A percentile compares a stretch with the other conserved stretches of the same genome.
phyloP scores from a whole-genome alignment of 2,113 vertebrate species.

The Halcyon senegalensis region DNA sequence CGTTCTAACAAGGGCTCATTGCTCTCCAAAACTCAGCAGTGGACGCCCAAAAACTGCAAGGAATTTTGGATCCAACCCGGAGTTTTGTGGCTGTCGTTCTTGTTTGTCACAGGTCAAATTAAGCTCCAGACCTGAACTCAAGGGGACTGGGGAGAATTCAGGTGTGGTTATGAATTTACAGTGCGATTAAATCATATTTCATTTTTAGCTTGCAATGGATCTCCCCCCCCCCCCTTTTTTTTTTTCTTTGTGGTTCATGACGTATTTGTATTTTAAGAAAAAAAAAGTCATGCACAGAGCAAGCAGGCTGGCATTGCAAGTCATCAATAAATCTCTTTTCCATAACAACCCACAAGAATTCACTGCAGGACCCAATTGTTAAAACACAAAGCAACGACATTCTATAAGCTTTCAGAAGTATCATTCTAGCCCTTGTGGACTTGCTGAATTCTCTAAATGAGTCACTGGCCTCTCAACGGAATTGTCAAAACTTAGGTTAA shows the following conservation, averaged over 20 bases:
- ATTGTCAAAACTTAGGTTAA: conserved; percentile 45
- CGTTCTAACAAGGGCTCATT: not conserved
- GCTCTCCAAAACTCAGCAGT: conserved; percentile 25
- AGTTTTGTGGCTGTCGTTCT: not conserved
- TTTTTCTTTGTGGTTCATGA: not conserved
- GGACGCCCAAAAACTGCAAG: conserved; percentile 20
- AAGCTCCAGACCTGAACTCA: not conserved
- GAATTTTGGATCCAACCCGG: not conserved
- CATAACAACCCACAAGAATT: conserved; percentile 54
- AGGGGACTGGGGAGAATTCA: not conserved
- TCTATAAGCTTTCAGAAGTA: conserved; percentile 55
- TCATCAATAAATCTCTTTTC: conserved; percentile 41
- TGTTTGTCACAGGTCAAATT: conserved; percentile 9
- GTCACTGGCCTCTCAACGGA: conserved; percentile 44
- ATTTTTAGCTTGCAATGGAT: not conserved
- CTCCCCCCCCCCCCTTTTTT: too few species aligned
- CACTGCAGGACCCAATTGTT: conserved; percentile 44
- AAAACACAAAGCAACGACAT: conserved; percentile 34
- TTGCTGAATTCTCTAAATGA: conserved; percentile 56
- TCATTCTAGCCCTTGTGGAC: conserved; percentile 30
- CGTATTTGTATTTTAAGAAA: not conserved
- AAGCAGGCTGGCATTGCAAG: not conserved
- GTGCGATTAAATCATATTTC: not conserved
- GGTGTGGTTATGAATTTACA: not conserved
- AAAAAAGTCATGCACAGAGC: not conserved